Base-by-base conservation (phyloP, 2,113 vertebrate genomes). In the Pollimyrus isidori region DNA sequence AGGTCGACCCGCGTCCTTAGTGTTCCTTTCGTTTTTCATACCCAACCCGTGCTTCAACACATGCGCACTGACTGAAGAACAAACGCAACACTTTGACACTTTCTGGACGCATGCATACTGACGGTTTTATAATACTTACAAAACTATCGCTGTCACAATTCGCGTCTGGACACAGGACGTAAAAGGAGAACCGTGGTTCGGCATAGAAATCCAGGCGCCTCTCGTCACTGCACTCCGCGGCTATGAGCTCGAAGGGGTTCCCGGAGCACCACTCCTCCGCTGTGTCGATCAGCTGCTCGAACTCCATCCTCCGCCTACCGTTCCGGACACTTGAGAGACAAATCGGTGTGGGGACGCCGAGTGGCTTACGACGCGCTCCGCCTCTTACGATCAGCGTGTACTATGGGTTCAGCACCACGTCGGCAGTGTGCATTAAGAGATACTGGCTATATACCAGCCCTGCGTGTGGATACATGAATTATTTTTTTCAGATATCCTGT, bases 141-240 rank as follows among this genome's bases (percentile, higher is more conserved):
- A 99, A 99, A 94, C 94, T 97, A 94, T 98, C 97, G 92, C 97
- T 97, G 93, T 97, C 97, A 92, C 97, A 96, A 92, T 94, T 95
- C 88, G 91, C 90, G 49, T 97, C 96, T 46, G 98, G 98, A 90
- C 98, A 99, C 80, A 99, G 95, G 90, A 99, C 97, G 92, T 99
- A 99, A 93, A 99, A 99, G 87, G 98, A 99, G 88, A 98, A 96
- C 87, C 97, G 97, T 85, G 98, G 98, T 89, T 99, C 98, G 88
- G 97, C 98, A 94, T 99, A 99, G 94, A 99, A 99, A 96, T 99
- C 98, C 95, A 99, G 96, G 92, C 98, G 96, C 92, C 97, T 95
- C 95, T 99, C 97, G 80, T 97, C 97, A 26, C 62, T 69, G 62
- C 62, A 69, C 92, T 96, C 96, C 87, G 98, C 97, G 90, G 98